A percentile compares a stretch with the other conserved stretches of the same genome.
These are phyloP conservation scores for Cephalopachus bancanus DNA, from an alignment of 2,797 vertebrate genomes.

Conservation along the genomic window DNA sequence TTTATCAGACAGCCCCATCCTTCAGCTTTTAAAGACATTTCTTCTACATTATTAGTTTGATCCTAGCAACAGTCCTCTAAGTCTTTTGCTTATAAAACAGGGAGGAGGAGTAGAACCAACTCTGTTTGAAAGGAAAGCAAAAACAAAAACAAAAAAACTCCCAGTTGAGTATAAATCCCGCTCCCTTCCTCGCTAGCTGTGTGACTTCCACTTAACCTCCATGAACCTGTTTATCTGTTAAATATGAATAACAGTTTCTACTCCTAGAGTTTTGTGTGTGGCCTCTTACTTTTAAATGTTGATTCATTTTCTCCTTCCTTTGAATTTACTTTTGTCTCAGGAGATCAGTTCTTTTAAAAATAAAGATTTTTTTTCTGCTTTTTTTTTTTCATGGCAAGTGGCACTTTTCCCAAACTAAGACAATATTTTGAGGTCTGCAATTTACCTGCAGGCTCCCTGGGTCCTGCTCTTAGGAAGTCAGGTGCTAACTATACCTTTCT, in stretches of 20 bases:
- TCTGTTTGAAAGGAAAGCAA: neutral
- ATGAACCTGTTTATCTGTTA: neutral
- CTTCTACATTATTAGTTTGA: neutral
- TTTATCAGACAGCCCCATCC: neutral
- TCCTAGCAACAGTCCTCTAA: neutral
- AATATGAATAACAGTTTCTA: conserved; percentile 35
- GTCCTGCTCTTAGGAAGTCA: neutral
- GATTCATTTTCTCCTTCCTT: neutral
- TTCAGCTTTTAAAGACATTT: conserved; percentile 2
- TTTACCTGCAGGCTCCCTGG: neutral
- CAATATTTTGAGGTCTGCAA: neutral
- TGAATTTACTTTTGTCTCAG: neutral
- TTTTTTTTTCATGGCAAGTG: neutral
- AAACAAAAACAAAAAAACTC: neutral
- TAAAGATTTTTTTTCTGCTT: neutral
- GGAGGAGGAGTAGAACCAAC: neutral
- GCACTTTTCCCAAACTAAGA: neutral
- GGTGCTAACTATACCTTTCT: neutral
- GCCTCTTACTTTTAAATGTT: conserved; percentile 45
- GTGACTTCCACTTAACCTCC: conserved; percentile 10
- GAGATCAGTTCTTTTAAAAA: neutral
- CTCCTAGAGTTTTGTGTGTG: conserved; percentile 26
- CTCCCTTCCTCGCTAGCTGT: neutral
- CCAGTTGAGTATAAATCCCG: neutral
- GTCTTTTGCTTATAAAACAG: neutral